Evolutionary conservation across 2,797 vertebrate species (phyloP), one percentile per base, ranked within the genome.

Genomic region (Xyrichtys novacula): DNA sequence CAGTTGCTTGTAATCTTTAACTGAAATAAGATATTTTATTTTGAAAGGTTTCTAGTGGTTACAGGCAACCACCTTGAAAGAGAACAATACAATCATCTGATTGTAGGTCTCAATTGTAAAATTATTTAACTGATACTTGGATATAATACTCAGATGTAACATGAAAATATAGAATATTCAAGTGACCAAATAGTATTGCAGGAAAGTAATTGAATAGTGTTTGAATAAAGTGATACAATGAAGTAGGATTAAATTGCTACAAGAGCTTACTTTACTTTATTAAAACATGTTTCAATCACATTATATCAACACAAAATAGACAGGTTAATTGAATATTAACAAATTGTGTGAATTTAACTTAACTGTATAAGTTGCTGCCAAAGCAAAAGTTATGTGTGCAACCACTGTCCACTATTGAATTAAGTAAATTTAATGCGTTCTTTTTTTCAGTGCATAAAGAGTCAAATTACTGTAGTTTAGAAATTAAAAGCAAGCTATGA

Each of bases 391-490:
- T 29, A 1, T 29, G 9, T 49, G 26, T 49, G 26, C 47, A 49
- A 49, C 26, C 47, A 49, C 5, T 29, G 26, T 31, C 47, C 26
- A 49, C 47, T 29, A 11, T 29, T 49, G 16, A 49, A 49, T 49
- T 19, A n/a, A 49, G 26, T 49, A n/a, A 29, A 49, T n/a, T 8
- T 17, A 49, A 29, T 2, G 2, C 19, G 4, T 29, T 8, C 36
- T 43, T 53, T 16, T 14, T 50, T 23, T 28, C 43, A 44, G 40
- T 42, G 40, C n/a, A n/a, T n/a, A n/a, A n/a, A n/a, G n/a, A n/a
- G n/a, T n/a, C n/a, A n/a, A n/a, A n/a, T n/a, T n/a, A n/a, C n/a
- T n/a, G n/a, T n/a, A n/a, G n/a, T n/a, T n/a, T n/a, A n/a, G n/a
- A n/a, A n/a, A n/a, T n/a, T n/a, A n/a, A n/a, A n/a, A n/a, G n/a